Conservation (phyloP, 1,140 invertebrate genomes). For the Drosophila kanapiae region DNA sequence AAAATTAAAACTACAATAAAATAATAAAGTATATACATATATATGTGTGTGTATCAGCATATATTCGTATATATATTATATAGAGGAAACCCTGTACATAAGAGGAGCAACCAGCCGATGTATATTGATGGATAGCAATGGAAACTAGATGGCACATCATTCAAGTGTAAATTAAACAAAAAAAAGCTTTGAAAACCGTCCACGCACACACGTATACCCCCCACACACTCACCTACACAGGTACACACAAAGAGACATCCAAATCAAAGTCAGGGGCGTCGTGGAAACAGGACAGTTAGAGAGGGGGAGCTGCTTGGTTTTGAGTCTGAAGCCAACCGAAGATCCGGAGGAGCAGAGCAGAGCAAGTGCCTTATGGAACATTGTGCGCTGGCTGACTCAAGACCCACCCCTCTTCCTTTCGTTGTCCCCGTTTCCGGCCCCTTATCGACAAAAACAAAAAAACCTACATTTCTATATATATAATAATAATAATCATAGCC, state of each 20-base stretch:
- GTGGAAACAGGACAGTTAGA: neutral
- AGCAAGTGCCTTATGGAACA: constrained; percentile 74
- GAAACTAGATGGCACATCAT: constrained; percentile 48
- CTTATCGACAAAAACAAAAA: neutral
- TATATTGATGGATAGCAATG: constrained; percentile 27
- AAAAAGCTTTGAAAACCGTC: constrained; percentile 83
- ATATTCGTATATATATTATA: constrained; percentile 26
- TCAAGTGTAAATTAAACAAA: constrained; percentile 65
- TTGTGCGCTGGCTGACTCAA: constrained; percentile 25
- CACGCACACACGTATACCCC: constrained; percentile 65
- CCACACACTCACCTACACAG: constrained; percentile 10
- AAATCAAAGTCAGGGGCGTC: neutral
- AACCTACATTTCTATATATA: too few relatives aligned
- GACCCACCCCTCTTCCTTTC: neutral
- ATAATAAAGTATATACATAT: constrained; percentile 16
- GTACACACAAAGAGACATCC: neutral
- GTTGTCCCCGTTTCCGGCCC: neutral
- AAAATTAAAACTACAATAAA: constrained; percentile 20
- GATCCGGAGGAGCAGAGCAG: constrained; percentile 52
- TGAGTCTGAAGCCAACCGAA: constrained; percentile 16
- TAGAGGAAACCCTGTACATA: constrained; percentile 28
- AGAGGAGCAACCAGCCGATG: constrained; percentile 17
- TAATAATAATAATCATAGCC: neutral
- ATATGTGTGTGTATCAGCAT: constrained; percentile 16
- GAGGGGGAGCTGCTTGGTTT: neutral